phyloP scores from a whole-genome alignment of 2,888 invertebrate genomes.

The Epiblema foenella region DNA sequence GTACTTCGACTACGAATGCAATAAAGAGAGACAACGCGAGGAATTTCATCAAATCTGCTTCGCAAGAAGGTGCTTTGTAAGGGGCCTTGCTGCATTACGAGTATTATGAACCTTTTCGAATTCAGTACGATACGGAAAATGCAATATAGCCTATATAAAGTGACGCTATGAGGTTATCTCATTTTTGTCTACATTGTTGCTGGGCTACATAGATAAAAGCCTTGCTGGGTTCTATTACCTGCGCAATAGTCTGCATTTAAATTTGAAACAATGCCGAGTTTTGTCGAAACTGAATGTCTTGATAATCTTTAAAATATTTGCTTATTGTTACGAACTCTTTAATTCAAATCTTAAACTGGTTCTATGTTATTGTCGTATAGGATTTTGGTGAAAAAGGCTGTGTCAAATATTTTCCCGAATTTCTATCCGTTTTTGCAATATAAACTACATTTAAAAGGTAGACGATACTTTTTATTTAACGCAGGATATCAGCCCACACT shows the following conservation, averaged over 20 bases:
- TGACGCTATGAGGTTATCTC: background rate
- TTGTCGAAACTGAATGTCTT: background rate
- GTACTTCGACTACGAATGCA: slow-evolving; percentile 25
- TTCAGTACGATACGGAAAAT: slow-evolving; percentile 2
- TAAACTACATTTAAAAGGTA: no score
- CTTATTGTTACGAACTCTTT: background rate
- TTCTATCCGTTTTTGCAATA: no score
- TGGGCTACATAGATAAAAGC: background rate
- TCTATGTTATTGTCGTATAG: no score
- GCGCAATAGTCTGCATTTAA: background rate
- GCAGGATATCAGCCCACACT: no score
- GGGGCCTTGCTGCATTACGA: slow-evolving; percentile 7
- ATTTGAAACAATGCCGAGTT: background rate
- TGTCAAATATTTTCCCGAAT: no score
- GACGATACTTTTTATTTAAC: no score
- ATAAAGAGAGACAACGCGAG: slow-evolving; percentile 37
- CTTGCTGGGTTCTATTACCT: background rate
- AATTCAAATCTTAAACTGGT: no score
- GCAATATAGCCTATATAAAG: slow-evolving; percentile 10
- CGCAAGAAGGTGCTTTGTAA: slow-evolving; percentile 18
- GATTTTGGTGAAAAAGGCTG: no score
- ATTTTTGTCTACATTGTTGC: background rate
- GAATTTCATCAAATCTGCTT: slow-evolving; percentile 40
- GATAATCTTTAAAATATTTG: background rate
- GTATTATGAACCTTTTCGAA: slow-evolving; percentile 15